Evolutionary conservation across 2,888 invertebrate species (phyloP).

Genomic region (Ligdia adustata): DNA sequence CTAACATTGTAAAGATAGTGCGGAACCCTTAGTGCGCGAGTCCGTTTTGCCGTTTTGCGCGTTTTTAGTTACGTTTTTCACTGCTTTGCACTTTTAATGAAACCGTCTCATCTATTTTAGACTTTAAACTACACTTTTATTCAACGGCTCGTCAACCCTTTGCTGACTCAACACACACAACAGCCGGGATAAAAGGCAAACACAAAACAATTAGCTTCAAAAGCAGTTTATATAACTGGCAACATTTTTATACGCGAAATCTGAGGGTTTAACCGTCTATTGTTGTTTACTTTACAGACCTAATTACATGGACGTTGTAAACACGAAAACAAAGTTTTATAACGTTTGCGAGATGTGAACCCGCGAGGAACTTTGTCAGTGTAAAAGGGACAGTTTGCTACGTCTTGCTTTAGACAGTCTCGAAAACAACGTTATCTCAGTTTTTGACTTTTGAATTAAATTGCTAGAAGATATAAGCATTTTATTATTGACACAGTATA

Average conservation of each 20-base stretch:
- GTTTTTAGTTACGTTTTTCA: too few relatives aligned
- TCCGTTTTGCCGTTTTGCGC: too few relatives aligned
- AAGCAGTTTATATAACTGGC: constrained; percentile 8
- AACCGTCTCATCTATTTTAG: too few relatives aligned
- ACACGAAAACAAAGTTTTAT: constrained; percentile 19
- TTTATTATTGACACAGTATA: too few relatives aligned
- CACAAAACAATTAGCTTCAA: constrained; percentile 28
- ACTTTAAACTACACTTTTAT: too few relatives aligned
- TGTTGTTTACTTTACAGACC: constrained; percentile 20
- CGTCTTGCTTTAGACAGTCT: constrained; percentile 1
- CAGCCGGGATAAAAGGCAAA: constrained; percentile 30
- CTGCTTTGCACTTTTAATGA: too few relatives aligned
- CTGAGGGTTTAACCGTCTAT: constrained; percentile 5
- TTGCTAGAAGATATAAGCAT: too few relatives aligned
- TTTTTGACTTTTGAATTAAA: too few relatives aligned
- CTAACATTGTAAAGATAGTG: too few relatives aligned
- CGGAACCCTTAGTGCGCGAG: too few relatives aligned
- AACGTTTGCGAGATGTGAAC: constrained; percentile 1
- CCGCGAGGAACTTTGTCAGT: constrained; percentile 12
- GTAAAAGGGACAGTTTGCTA: constrained; percentile 2
- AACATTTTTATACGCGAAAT: constrained; percentile 9
- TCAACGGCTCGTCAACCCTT: constrained; percentile 15
- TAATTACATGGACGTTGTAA: constrained; percentile 20
- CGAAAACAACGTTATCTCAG: background rate
- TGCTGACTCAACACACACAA: constrained; percentile 19